Percentiles rank a stretch among this genome's conserved stretches.
These are phyloP conservation scores for Trachurus trachurus DNA, from an alignment of 2,797 vertebrate species.

Conservation along the genomic window DNA sequence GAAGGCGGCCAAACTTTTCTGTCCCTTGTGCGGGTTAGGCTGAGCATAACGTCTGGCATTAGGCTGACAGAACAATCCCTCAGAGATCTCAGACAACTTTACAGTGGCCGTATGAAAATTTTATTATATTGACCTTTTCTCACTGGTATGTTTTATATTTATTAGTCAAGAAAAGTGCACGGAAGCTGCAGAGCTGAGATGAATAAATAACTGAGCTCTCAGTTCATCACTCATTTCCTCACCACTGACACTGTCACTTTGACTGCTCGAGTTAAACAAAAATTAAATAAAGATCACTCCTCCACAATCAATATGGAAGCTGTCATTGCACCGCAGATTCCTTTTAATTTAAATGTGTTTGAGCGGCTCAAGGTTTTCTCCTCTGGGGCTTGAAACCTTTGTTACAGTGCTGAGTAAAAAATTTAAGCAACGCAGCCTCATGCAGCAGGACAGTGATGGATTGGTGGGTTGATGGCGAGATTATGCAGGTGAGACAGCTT, in stretches of 20 bases:
- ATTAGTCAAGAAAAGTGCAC: slow-evolving; percentile 35
- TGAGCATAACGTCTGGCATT: slow-evolving; percentile 61
- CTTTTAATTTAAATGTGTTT: slow-evolving; percentile 62
- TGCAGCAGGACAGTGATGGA: slow-evolving; percentile 68
- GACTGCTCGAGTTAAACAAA: slow-evolving; percentile 47
- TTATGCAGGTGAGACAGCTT: slow-evolving; percentile 74
- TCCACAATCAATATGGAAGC: slow-evolving; percentile 63
- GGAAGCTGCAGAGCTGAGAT: slow-evolving; percentile 43
- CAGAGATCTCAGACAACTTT: slow-evolving; percentile 60
- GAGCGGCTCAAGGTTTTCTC: slow-evolving; percentile 52
- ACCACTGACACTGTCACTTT: slow-evolving; percentile 55
- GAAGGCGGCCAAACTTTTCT: slow-evolving; percentile 66
- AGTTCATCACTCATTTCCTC: slow-evolving; percentile 5
- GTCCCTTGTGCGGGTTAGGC: slow-evolving; percentile 45
- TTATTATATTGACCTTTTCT: slow-evolving; percentile 72
- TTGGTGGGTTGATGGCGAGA: slow-evolving; percentile 71
- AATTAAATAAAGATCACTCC: slow-evolving; percentile 36
- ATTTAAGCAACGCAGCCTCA: slow-evolving; percentile 42
- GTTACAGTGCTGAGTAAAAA: slow-evolving; percentile 58
- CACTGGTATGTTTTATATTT: slow-evolving; percentile 61
- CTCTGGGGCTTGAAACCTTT: slow-evolving; percentile 50
- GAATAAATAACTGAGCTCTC: slow-evolving; percentile 42
- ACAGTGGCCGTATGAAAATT: slow-evolving; percentile 44
- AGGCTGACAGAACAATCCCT: slow-evolving; percentile 67
- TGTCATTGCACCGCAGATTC: slow-evolving; percentile 67